A percentile compares a stretch with the other conserved stretches of the same genome.
These are phyloP conservation scores for Phoeniculus purpureus DNA, from an alignment of 2,797 vertebrate species.

Conservation along the genomic window DNA sequence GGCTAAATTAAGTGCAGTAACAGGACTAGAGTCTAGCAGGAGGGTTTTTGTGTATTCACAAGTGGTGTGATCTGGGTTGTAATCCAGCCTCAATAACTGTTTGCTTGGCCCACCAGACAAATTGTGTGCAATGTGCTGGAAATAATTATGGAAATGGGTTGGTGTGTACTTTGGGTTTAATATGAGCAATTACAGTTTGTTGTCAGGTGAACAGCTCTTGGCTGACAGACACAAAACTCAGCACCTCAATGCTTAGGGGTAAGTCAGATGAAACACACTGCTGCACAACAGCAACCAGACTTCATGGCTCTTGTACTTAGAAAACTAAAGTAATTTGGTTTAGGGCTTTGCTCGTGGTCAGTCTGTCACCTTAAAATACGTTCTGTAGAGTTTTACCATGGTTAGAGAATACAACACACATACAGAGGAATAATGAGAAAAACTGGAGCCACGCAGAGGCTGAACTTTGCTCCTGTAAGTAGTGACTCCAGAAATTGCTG, in stretches of 20 bases:
- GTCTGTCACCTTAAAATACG: neutral
- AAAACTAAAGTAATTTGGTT: neutral
- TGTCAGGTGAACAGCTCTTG: neutral
- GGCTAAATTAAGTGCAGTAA: neutral
- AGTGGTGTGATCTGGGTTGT: neutral
- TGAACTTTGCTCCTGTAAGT: neutral
- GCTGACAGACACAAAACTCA: neutral
- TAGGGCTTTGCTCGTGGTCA: neutral
- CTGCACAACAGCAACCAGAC: neutral
- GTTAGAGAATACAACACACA: neutral
- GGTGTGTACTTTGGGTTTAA: neutral
- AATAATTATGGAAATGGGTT: neutral
- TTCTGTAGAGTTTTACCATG: neutral
- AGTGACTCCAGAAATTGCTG: neutral
- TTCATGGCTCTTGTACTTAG: neutral
- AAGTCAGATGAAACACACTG: neutral
- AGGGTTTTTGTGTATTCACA: neutral
- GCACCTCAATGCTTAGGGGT: neutral
- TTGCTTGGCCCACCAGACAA: neutral
- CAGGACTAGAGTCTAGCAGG: neutral
- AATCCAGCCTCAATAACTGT: neutral
- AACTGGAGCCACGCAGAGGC: neutral
- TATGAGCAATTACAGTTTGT: neutral
- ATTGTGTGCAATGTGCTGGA: neutral
- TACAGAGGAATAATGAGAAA: neutral